phyloP scores from a whole-genome alignment of 53 echinoderm and acorn worm genomes.

The Actinopyga echinites region DNA sequence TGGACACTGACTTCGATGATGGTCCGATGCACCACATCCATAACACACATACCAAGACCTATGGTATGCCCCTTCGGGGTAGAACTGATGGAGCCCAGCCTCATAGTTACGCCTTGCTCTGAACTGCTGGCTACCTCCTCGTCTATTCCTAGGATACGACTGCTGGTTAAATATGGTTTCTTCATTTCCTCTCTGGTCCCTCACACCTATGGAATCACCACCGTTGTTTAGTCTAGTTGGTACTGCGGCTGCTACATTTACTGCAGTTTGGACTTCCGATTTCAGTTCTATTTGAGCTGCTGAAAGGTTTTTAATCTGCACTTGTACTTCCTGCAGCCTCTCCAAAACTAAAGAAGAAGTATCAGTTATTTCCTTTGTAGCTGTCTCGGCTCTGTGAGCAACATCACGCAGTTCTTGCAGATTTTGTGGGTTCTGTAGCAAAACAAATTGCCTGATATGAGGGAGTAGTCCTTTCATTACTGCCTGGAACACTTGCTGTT shows the following conservation, averaged over 20 bases:
- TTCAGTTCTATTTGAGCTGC: background rate
- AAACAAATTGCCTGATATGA: background rate
- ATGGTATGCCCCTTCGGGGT: background rate
- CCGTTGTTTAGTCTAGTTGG: background rate
- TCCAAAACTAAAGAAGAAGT: background rate
- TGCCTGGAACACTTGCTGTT: background rate
- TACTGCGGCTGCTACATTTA: background rate
- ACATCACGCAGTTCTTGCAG: background rate
- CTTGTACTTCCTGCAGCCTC: background rate
- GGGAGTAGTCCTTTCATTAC: conserved; percentile 7
- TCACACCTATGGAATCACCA: background rate
- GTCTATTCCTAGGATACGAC: background rate
- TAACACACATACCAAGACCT: background rate
- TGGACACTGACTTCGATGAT: background rate
- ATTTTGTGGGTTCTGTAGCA: background rate
- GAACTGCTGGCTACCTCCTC: background rate
- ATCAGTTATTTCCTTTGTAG: background rate
- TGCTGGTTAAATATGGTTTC: background rate
- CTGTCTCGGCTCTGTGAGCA: background rate
- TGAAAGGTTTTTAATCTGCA: background rate
- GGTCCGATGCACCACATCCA: background rate
- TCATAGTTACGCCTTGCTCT: background rate
- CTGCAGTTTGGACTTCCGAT: background rate
- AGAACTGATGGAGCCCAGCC: background rate
- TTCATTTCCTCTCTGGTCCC: background rate